Conservation (phyloP, 2,113 vertebrate genomes). For the Falcunculus frontatus region DNA sequence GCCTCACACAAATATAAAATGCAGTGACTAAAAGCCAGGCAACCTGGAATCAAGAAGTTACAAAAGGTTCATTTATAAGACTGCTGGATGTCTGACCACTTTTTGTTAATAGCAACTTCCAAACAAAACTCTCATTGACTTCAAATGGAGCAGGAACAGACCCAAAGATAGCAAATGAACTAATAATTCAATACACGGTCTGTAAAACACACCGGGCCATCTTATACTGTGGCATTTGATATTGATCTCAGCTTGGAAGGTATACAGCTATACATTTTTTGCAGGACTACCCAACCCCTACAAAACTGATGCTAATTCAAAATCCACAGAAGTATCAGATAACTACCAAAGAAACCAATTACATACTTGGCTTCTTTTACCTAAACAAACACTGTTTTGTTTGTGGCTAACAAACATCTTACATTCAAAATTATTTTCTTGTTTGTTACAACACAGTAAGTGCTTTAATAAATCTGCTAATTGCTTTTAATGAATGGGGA, state of each 20-base stretch:
- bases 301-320: neutral
- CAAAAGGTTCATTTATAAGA: slow-evolving; percentile 62
- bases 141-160: slow-evolving; percentile 55
- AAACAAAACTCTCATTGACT: slow-evolving; percentile 65
- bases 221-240: slow-evolving; percentile 43
- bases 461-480: neutral
- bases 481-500: neutral
- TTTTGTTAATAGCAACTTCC: slow-evolving; percentile 59
- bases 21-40: slow-evolving; percentile 11
- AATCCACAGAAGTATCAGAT: neutral
- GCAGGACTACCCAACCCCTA: neutral
- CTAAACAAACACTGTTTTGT: neutral
- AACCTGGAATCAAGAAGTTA: slow-evolving; percentile 43
- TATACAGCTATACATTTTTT: slow-evolving; percentile 2
- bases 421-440: neutral
- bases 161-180: slow-evolving; percentile 67
- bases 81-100: slow-evolving; percentile 47
- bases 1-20: neutral
- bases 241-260: slow-evolving; percentile 43
- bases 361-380: neutral
- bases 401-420: neutral
- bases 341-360: neutral
- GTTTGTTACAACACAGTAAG: neutral
- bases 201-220: slow-evolving; percentile 31
- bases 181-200: slow-evolving; percentile 33